These are phyloP conservation scores for Palythoa grandis DNA, from an alignment of 92 coral and sea anemone species.

Conservation along the genomic window DNA sequence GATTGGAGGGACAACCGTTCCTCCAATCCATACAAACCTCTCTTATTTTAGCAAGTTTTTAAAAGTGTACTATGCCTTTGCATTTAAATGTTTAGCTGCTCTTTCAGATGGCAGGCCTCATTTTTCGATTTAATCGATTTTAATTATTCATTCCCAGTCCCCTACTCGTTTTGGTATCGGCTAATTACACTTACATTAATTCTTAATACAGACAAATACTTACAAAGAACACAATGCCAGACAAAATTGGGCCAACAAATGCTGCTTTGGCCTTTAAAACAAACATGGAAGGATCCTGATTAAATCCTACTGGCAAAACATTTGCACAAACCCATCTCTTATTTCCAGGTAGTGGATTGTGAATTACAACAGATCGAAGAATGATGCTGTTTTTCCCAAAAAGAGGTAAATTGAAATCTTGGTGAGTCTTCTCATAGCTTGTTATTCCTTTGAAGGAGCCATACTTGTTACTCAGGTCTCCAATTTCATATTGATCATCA, in stretches of 20 bases:
- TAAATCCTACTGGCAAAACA: constrained; percentile 34
- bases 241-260: constrained; percentile 76
- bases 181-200: too few species aligned
- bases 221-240: constrained; percentile 82
- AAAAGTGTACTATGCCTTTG: too few species aligned
- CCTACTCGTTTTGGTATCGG: too few species aligned
- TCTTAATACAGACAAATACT: constrained; percentile 13
- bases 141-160: too few species aligned
- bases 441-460: constrained; percentile 70
- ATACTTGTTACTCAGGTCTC: constrained; percentile 90
- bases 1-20: too few species aligned
- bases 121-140: too few species aligned
- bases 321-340: constrained; percentile 93
- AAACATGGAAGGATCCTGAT: constrained; percentile 35
- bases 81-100: too few species aligned
- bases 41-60: too few species aligned
- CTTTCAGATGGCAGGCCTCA: too few species aligned
- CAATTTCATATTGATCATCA: constrained; percentile 89
- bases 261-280: constrained; percentile 56
- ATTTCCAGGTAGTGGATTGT: constrained; percentile 63
- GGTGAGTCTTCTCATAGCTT: constrained; percentile 40
- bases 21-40: too few species aligned
- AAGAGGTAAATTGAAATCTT: constrained; percentile 87
- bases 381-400: constrained; percentile 88
- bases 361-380: constrained; percentile 91